A percentile compares a stretch with the other conserved stretches of the same genome.
Conservation (phyloP, 1,140 invertebrate species). For the Leptopilina clavipes region DNA sequence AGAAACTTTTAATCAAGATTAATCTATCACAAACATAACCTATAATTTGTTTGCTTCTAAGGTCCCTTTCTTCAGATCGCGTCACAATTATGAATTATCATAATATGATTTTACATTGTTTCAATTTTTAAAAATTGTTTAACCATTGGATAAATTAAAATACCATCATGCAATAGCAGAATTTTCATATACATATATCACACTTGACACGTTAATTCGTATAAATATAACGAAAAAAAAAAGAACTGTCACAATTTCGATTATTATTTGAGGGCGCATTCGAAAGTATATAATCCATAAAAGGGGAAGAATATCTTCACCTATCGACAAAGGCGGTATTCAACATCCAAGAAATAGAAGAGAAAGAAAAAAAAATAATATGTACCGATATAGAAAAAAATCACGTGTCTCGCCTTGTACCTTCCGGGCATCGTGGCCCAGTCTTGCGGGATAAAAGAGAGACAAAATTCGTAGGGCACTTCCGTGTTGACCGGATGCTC, state of each 20-base stretch:
- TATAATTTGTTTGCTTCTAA: too few relatives aligned
- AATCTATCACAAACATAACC: too few relatives aligned
- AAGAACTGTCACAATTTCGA: not conserved
- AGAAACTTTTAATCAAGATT: too few relatives aligned
- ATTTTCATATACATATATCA: too few relatives aligned
- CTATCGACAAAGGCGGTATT: conserved; percentile 16
- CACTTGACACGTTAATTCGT: not conserved
- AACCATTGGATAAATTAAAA: too few relatives aligned
- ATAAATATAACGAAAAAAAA: not conserved
- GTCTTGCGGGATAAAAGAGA: conserved; percentile 63
- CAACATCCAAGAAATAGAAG: not conserved
- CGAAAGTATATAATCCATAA: conserved; percentile 11
- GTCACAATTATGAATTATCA: too few relatives aligned
- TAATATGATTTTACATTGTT: too few relatives aligned
- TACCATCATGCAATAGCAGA: too few relatives aligned
- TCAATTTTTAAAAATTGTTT: too few relatives aligned
- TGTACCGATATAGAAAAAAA: conserved; percentile 56
- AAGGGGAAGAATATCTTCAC: not conserved
- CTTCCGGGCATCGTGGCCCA: conserved; percentile 63
- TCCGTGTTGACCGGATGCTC: conserved; percentile 64
- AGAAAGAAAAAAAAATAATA: conserved; percentile 48
- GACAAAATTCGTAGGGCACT: conserved; percentile 64
- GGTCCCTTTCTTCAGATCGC: too few relatives aligned
- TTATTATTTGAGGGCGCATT: conserved; percentile 2
- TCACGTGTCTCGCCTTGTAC: conserved; percentile 60